Base-by-base conservation (phyloP, 2,797 vertebrate genomes). In the Pipistrellus pipistrellus region DNA sequence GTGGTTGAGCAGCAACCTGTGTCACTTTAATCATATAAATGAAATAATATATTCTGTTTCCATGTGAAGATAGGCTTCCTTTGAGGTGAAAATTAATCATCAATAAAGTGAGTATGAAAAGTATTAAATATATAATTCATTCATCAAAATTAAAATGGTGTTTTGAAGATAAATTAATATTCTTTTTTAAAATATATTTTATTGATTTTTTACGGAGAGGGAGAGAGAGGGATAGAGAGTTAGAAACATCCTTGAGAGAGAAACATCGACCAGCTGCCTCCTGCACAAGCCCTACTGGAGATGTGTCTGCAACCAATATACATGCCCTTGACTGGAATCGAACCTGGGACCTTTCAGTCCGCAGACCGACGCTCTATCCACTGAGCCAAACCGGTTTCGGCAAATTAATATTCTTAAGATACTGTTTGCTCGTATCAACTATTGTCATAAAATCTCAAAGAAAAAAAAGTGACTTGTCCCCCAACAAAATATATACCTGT, bases 41-140 rank as follows among this genome's bases (percentile, higher is more conserved):
- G 41, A 51, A 53, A 85, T 88, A 35, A 96, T 78, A 41, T 90
- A 84, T 81, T 72, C 2, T 89, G 35, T 41, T 87, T 94, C 17
- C 17, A 53, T 1, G 80, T 32, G 68, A 86, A 80, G 35, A 38
- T 21, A 93, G 30, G 11, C 2, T 2, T 90, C 83, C 18, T 6
- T 32, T 27, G 27, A 83, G 30, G 4, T 92, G 21, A 75, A 53
- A 82, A 87, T 72, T 87, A 55, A 78, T 14, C 20, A 91, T 27
- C 9, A 20, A 44, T 82, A 92, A 13, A 62, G 0, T 88, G 6
- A 93, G 48, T 53, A 68, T 44, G 18, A 35, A 55, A 95, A 69
- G 7, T 62, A 48, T 23, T 92, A 53, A 10, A 23, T 68, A 55
- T 17, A 53, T 93, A 94, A 81, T 32, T 48, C 7, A 51, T 78